Evolutionary conservation across 2,888 invertebrate species (phyloP), one percentile per base, ranked within the genome.

Genomic region (Drosophila helvetica): DNA sequence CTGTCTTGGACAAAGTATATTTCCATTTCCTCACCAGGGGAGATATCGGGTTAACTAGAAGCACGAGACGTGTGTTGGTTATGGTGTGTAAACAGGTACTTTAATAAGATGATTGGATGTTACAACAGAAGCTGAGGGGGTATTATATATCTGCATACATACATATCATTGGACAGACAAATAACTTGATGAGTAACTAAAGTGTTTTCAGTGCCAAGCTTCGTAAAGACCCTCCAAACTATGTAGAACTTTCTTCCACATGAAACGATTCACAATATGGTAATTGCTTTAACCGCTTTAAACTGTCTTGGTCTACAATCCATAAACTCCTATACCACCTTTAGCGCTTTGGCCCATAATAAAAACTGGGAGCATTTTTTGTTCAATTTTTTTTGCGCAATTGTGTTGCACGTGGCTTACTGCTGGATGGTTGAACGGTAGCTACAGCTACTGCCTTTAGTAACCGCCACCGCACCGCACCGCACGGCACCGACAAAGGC

Each of bases 341-440:
- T 67, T 42, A 42, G 38, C 50, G 38, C 12, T 67, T 60, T 68
- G 54, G 50, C 60, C 60, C 54, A 61, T 61, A 69, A 59, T 61
- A 67, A 69, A 67, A 67, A 15, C 38, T n/a, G 7, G 50, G 38
- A 60, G 19, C 2, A 33, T 15, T 67, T n/a, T 69, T 67, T 52
- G 22, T 45, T 12, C 4, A 10, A 30, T n/a, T 65, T 54, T 60
- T 25, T 25, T 55, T 54, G 54, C 10, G 38, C 38, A 38, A 38
- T 33, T 45, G 22, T 45, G 30, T 53, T 60, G 67, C 67, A 69
- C 67, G 68, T 68, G 63, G 54, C 30, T 42, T 48, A 45, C 15
- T 19, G 48, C 38, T 17, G 19, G 19, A 22, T 33, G 30, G 15
- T 51, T 45, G n/a, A 27, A 42, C 18, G 22, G 22, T 33, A 50